Conservation (phyloP, 2,797 vertebrate genomes). For the Pelochelys cantorii region DNA sequence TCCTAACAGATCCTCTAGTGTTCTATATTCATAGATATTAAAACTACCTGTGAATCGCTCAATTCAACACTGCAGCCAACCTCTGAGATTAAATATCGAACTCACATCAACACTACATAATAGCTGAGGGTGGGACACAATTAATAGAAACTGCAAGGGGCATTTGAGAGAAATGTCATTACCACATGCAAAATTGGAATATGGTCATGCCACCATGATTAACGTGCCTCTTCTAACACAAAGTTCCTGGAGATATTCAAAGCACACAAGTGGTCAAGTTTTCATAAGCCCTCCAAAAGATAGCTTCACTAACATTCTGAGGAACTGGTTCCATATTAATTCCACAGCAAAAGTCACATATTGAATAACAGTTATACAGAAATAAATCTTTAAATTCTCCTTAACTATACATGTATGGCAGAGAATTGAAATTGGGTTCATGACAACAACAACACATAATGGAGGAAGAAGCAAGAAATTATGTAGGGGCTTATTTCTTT, state of each 20-base stretch:
- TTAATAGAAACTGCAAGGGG: neutral
- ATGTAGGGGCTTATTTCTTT: neutral
- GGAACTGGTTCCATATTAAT: neutral
- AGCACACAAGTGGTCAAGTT: neutral
- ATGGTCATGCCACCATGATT: accelerated
- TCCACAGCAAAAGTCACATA: neutral
- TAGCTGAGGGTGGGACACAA: neutral
- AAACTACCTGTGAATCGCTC: neutral
- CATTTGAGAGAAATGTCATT: neutral
- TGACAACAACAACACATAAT: neutral
- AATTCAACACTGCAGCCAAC: neutral
- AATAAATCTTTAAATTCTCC: neutral
- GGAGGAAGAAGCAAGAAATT: neutral
- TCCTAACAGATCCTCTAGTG: neutral
- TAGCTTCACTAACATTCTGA: neutral
- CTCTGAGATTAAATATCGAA: neutral
- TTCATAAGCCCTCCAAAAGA: neutral
- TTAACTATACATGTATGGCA: neutral
- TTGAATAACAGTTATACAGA: neutral
- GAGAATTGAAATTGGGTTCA: neutral
- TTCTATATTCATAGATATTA: neutral
- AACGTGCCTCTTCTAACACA: neutral
- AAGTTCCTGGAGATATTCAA: neutral
- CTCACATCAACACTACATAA: neutral
- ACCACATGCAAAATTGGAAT: neutral